Evolutionary conservation across 2,888 invertebrate genomes (phyloP).

Genomic region (Saturnia japonica): DNA sequence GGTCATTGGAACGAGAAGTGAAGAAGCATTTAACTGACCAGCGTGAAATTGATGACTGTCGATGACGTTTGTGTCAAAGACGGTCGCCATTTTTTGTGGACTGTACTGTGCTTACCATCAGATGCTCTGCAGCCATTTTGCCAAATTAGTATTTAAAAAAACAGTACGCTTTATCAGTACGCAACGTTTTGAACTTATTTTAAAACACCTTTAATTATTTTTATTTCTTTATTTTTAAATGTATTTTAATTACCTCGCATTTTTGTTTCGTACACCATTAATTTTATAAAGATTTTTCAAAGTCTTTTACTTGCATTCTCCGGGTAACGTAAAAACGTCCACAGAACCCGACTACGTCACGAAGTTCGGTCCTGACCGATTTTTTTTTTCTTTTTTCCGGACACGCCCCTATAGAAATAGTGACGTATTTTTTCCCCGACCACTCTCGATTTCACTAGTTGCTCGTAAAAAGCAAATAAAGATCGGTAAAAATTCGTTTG

Average conservation of each 20-base stretch:
- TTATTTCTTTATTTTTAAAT: not conserved
- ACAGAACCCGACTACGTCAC: conserved; percentile 6
- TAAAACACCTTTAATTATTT: too few species aligned
- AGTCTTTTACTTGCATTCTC: not conserved
- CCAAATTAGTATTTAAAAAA: too few species aligned
- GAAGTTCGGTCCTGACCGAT: conserved; percentile 10
- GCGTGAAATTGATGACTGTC: too few species aligned
- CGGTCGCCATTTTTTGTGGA: too few species aligned
- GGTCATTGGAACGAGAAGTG: too few species aligned
- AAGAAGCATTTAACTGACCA: too few species aligned
- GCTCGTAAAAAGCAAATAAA: conserved; percentile 77
- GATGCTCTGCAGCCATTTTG: too few species aligned
- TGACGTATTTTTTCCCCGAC: conserved; percentile 69
- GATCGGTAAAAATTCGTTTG: conserved; percentile 70
- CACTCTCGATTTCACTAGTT: conserved; percentile 71
- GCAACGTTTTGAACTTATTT: too few species aligned
- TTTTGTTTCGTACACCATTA: not conserved
- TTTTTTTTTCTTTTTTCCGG: conserved; percentile 61
- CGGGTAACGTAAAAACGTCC: not conserved
- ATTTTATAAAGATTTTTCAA: not conserved
- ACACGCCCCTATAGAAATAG: conserved; percentile 77
- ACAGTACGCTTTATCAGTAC: too few species aligned
- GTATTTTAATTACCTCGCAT: not conserved
- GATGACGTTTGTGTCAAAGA: too few species aligned
- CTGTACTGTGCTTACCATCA: too few species aligned